Evolutionary conservation across 2,888 invertebrate genomes (phyloP).

Genomic region (Polia nebulosa): DNA sequence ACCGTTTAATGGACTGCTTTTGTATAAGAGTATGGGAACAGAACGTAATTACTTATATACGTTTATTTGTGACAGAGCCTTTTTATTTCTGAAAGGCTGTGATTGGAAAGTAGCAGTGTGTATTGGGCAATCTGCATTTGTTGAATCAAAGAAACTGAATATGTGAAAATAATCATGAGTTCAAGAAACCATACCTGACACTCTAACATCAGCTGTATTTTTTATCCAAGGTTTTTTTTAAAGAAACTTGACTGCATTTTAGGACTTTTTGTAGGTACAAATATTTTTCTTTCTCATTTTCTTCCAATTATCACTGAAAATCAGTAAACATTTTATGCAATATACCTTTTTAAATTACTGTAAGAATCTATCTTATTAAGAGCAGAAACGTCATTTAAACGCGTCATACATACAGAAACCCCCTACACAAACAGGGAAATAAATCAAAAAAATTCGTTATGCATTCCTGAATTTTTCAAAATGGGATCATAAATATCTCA

Average conservation of each 20-base stretch:
- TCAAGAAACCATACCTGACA: background rate
- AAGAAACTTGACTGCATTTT: too few relatives aligned
- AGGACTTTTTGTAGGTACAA: too few relatives aligned
- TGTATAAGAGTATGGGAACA: conserved; percentile 72
- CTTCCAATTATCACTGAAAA: background rate
- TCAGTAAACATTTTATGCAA: background rate
- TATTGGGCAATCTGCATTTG: background rate
- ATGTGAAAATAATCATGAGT: background rate
- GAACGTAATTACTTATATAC: conserved; percentile 71
- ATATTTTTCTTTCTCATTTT: too few relatives aligned
- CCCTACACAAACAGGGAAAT: conserved; percentile 32
- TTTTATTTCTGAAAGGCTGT: conserved; percentile 27
- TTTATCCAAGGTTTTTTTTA: too few relatives aligned
- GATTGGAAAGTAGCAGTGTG: conserved; percentile 26
- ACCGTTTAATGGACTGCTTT: conserved; percentile 75
- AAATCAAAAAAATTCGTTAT: conserved; percentile 68
- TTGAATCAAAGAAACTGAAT: background rate
- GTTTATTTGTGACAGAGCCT: conserved; percentile 62
- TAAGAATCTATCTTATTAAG: background rate
- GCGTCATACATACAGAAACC: background rate
- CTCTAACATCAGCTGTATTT: background rate
- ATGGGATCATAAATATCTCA: conserved; percentile 81
- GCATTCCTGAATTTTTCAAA: conserved; percentile 76
- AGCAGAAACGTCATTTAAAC: conserved; percentile 9
- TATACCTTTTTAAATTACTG: background rate